Evolutionary conservation across 2,888 invertebrate species (phyloP).

Genomic region (Crocallis elinguaria): DNA sequence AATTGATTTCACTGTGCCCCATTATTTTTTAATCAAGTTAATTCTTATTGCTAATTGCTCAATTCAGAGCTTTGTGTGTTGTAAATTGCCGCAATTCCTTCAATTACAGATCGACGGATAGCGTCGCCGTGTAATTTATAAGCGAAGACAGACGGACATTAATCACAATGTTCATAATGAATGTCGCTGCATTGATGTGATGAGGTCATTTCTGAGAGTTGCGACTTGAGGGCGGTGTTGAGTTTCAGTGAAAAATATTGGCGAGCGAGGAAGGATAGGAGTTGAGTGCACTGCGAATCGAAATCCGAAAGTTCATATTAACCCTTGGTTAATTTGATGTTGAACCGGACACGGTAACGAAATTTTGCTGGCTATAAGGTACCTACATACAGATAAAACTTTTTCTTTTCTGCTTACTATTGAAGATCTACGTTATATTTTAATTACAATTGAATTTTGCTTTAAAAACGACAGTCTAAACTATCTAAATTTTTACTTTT

Average conservation of each 20-base stretch:
- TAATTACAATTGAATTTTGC: no score
- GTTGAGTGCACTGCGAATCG: no score
- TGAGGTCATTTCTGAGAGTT: constrained; percentile 58
- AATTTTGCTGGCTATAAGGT: no score
- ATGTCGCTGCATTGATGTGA: constrained; percentile 47
- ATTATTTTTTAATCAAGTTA: constrained; percentile 60
- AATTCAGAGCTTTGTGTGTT: constrained; percentile 59
- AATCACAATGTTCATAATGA: constrained; percentile 63
- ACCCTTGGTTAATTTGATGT: no score
- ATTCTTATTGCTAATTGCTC: constrained; percentile 66
- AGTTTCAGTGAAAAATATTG: constrained; percentile 1
- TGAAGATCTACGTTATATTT: no score
- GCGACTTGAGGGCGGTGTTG: background rate
- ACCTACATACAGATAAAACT: no score
- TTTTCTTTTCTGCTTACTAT: no score
- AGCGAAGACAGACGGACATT: constrained; percentile 55
- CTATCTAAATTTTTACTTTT: no score
- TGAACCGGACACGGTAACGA: no score
- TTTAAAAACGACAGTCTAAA: no score
- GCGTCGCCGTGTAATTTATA: constrained; percentile 62
- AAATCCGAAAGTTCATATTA: no score
- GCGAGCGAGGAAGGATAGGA: no score
- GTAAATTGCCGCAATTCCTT: constrained; percentile 71
- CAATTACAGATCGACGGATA: constrained; percentile 76
- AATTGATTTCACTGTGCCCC: constrained; percentile 42